Percentiles rank a stretch among this genome's conserved stretches.
Evolutionary conservation across 2,888 invertebrate genomes (phyloP).

Genomic region (Drosophila atripex): DNA sequence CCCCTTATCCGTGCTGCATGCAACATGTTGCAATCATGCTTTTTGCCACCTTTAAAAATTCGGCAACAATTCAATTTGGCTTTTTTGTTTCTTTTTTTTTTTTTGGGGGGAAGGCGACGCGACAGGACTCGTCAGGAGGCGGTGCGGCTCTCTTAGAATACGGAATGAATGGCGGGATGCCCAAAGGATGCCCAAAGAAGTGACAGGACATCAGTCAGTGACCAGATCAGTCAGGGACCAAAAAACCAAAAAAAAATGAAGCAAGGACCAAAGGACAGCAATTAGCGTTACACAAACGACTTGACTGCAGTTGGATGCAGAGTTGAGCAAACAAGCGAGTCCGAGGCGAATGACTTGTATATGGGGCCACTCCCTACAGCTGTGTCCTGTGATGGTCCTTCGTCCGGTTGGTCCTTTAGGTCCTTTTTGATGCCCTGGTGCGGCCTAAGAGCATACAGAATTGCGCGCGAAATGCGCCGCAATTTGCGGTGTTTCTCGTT

Average conservation of each 20-base stretch:
- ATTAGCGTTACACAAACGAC: constrained; percentile 68
- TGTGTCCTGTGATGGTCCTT: not conserved
- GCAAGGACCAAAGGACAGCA: constrained; percentile 45
- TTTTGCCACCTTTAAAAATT: constrained; percentile 37
- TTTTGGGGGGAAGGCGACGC: not conserved
- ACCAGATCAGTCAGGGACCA: constrained; percentile 8
- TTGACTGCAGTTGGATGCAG: constrained; percentile 66
- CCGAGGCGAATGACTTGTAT: constrained; percentile 72
- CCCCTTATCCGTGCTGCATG: not conserved
- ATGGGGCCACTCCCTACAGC: constrained; percentile 53
- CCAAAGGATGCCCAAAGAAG: constrained; percentile 23
- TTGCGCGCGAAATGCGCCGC: constrained; percentile 64
- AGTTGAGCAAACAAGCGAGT: constrained; percentile 51
- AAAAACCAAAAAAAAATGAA: constrained; percentile 24
- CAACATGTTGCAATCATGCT: constrained; percentile 29
- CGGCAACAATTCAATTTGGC: constrained; percentile 39
- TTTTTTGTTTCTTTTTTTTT: not conserved
- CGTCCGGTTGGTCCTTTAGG: not conserved
- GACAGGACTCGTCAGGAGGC: not conserved
- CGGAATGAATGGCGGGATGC: constrained; percentile 46
- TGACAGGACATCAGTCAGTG: constrained; percentile 10
- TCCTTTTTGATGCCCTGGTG: constrained; percentile 12
- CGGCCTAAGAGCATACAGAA: constrained; percentile 68
- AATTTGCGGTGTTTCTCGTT: constrained; percentile 62
- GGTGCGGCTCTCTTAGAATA: constrained; percentile 68